Conservation (phyloP, 1,140 invertebrate genomes). For the Rhizoglyphus robini region DNA sequence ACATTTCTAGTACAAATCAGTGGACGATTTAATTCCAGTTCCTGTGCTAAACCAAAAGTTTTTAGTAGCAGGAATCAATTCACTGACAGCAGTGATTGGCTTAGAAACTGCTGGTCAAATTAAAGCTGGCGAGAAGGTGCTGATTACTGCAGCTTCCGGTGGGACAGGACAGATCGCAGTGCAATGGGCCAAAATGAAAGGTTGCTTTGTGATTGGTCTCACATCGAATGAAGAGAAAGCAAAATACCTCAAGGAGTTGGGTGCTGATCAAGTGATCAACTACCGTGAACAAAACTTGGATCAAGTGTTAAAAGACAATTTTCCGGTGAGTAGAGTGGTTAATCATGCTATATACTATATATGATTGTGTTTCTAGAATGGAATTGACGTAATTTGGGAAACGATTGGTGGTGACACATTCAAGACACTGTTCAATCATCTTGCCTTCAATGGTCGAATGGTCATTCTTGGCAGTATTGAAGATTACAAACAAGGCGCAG, state of each 20-base stretch:
- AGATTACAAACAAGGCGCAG: slow-evolving; percentile 27
- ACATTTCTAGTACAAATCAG: slow-evolving; percentile 33
- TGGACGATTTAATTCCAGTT: not conserved
- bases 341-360: not conserved
- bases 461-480: slow-evolving; percentile 32
- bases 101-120: slow-evolving; percentile 5
- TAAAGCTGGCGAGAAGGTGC: slow-evolving; percentile 29
- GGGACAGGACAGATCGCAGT: slow-evolving; percentile 35
- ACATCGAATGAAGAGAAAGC: slow-evolving; percentile 36
- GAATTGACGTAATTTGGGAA: no score
- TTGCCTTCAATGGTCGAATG: slow-evolving; percentile 31
- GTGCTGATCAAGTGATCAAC: no score
- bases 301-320: no score
- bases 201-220: slow-evolving; percentile 37
- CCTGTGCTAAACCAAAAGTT: slow-evolving; percentile 3
- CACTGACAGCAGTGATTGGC: slow-evolving; percentile 10
- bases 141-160: slow-evolving; percentile 34
- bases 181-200: slow-evolving; percentile 34
- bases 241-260: slow-evolving; percentile 33
- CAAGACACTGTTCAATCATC: slow-evolving; percentile 26
- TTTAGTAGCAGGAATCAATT: not conserved
- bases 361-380: slow-evolving; percentile 31
- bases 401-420: no score
- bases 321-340: slow-evolving; percentile 29
- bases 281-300: no score